A percentile compares a stretch with the other conserved stretches of the same genome.
phyloP scores from a whole-genome alignment of 2,113 vertebrate species.

The Garra rufa region DNA sequence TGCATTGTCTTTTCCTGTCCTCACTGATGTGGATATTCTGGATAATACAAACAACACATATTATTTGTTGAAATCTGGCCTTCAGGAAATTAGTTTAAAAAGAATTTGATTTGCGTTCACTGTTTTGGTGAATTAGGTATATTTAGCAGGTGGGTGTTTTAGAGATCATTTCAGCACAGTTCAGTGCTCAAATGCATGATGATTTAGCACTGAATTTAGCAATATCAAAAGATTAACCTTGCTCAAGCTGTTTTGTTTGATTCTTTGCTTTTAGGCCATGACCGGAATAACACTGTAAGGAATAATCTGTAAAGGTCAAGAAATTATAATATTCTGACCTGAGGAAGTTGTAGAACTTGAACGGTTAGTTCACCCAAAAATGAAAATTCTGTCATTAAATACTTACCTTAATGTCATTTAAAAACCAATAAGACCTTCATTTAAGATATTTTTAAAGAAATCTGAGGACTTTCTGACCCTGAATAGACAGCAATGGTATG shows the following conservation, averaged over 20 bases:
- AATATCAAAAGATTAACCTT: background rate
- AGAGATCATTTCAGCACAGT: constrained; percentile 64
- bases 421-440: too few species aligned
- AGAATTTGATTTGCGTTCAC: background rate
- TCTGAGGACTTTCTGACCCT: too few species aligned
- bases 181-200: constrained; percentile 44
- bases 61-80: background rate
- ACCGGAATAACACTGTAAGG: background rate
- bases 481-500: too few species aligned
- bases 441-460: too few species aligned
- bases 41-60: background rate
- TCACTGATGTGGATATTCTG: background rate
- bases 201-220: background rate
- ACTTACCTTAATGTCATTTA: too few species aligned
- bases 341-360: background rate
- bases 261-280: background rate
- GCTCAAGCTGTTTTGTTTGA: background rate
- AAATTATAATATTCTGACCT: background rate
- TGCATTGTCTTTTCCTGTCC: background rate
- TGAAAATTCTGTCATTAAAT: too few species aligned
- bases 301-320: background rate
- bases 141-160: constrained; percentile 55
- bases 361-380: too few species aligned
- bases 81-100: background rate
- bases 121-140: constrained; percentile 55